Conservation (phyloP, 2,888 invertebrate genomes). For the Drosophila helvetica region DNA sequence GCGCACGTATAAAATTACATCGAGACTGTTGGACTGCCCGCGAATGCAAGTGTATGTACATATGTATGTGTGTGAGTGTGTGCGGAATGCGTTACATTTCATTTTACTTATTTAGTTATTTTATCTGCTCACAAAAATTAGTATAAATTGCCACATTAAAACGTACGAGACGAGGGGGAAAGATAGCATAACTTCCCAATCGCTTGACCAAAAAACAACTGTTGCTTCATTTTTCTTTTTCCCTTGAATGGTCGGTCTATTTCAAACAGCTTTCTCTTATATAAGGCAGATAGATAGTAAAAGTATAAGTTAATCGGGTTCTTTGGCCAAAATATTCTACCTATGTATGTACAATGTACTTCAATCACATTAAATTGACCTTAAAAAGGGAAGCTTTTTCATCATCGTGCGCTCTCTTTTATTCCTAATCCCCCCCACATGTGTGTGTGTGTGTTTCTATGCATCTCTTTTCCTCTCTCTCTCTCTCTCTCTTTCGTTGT, state of each 20-base stretch:
- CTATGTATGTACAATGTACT: too few species aligned
- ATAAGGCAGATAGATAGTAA: constrained; percentile 37
- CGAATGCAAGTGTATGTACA: constrained; percentile 5
- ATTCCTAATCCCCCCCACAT: background rate
- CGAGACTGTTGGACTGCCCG: constrained; percentile 14
- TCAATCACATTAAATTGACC: constrained; percentile 14
- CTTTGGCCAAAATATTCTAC: background rate
- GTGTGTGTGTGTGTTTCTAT: background rate
- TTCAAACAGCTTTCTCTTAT: constrained; percentile 43
- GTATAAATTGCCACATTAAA: constrained; percentile 32
- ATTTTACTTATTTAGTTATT: constrained; percentile 17
- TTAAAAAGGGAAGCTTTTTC: constrained; percentile 5
- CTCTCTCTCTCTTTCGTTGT: constrained; percentile 1
- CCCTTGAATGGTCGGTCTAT: constrained; percentile 33
- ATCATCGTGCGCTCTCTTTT: background rate
- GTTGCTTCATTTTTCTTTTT: constrained; percentile 27
- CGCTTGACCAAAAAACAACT: constrained; percentile 31
- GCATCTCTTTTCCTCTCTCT: background rate
- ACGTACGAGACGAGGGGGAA: background rate
- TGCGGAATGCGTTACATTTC: background rate
- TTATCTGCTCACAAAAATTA: constrained; percentile 30
- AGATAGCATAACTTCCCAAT: constrained; percentile 20
- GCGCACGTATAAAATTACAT: constrained; percentile 62
- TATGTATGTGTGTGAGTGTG: constrained; percentile 39
- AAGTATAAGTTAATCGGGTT: constrained; percentile 19